A percentile compares a stretch with the other conserved stretches of the same genome.
These are phyloP conservation scores for Scaptomyza caliginosa DNA, from an alignment of 2,888 invertebrate genomes.

Conservation along the genomic window DNA sequence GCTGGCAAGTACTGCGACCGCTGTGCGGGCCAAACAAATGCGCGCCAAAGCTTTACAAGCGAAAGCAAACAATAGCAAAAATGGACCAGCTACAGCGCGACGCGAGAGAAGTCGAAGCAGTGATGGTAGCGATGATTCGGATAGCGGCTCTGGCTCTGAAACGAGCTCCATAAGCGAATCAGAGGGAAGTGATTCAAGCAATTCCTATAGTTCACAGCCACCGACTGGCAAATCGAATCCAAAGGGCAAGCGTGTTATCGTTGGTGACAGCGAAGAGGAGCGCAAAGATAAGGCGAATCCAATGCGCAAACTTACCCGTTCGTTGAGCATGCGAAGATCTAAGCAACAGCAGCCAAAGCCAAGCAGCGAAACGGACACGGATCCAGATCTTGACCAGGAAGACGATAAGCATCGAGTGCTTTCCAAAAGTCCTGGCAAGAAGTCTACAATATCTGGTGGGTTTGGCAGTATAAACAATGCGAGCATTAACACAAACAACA, in stretches of 20 bases:
- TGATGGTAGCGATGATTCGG: slow-evolving; percentile 78
- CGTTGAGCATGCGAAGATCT: slow-evolving; percentile 88
- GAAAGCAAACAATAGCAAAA: slow-evolving; percentile 47
- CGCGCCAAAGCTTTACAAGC: slow-evolving; percentile 62
- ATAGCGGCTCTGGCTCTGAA: slow-evolving; percentile 63
- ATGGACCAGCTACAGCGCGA: slow-evolving; percentile 34
- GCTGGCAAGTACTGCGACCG: slow-evolving; percentile 67
- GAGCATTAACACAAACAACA: slow-evolving; percentile 76
- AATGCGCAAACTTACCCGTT: slow-evolving; percentile 88
- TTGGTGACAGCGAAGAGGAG: slow-evolving; percentile 70
- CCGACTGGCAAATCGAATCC: slow-evolving; percentile 41
- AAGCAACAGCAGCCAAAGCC: slow-evolving; percentile 86
- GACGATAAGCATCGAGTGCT: slow-evolving; percentile 83
- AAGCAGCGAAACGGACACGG: slow-evolving; percentile 81
- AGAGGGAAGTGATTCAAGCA: slow-evolving; percentile 70
- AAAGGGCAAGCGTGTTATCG: slow-evolving; percentile 50
- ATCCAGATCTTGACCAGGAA: slow-evolving; percentile 80
- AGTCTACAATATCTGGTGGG: slow-evolving; percentile 82
- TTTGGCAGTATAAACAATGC: slow-evolving; percentile 63
- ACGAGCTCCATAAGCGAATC: slow-evolving; percentile 69
- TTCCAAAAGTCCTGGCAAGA: slow-evolving; percentile 88
- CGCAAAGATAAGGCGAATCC: slow-evolving; percentile 72
- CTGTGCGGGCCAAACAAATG: slow-evolving; percentile 69
- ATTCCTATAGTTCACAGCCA: slow-evolving; percentile 60
- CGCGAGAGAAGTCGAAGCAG: slow-evolving; percentile 70